These are phyloP conservation scores for Aphaenogaster floridana DNA, from an alignment of 1,140 invertebrate genomes.

Conservation along the genomic window DNA sequence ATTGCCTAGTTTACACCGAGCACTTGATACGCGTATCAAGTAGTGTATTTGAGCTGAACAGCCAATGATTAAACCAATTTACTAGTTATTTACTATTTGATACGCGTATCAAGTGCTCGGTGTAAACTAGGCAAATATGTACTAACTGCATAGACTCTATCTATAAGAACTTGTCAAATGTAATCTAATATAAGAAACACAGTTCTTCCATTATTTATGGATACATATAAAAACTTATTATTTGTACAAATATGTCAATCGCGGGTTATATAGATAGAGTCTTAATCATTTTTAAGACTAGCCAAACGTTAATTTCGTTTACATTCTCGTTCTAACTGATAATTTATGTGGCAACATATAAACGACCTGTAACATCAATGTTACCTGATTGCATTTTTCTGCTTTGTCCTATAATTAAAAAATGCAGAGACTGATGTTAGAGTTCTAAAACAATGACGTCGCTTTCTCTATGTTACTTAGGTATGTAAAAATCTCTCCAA, in stretches of 20 bases:
- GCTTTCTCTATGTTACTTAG: conserved; percentile 8
- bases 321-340: not conserved
- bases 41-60: too few relatives aligned
- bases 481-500: not conserved
- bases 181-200: conserved; percentile 6
- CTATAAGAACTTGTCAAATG: conserved; percentile 30
- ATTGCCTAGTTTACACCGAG: too few relatives aligned
- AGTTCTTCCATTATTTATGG: not conserved
- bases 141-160: conserved; percentile 22
- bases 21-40: too few relatives aligned
- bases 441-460: conserved; percentile 5
- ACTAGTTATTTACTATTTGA: too few relatives aligned
- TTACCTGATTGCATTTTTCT: conserved; percentile 79
- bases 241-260: not conserved
- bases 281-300: not conserved
- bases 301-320: not conserved
- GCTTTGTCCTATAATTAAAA: conserved; percentile 80
- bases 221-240: not conserved
- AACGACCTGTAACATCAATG: conserved; percentile 55
- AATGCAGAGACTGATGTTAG: conserved; percentile 60
- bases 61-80: too few relatives aligned
- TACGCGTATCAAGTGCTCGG: too few relatives aligned
- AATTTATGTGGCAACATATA: conserved; percentile 14
- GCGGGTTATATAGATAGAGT: conserved; percentile 7
- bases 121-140: not conserved